These are phyloP conservation scores for Rotaria socialis DNA, from an alignment of 2,888 invertebrate genomes.

Conservation along the genomic window DNA sequence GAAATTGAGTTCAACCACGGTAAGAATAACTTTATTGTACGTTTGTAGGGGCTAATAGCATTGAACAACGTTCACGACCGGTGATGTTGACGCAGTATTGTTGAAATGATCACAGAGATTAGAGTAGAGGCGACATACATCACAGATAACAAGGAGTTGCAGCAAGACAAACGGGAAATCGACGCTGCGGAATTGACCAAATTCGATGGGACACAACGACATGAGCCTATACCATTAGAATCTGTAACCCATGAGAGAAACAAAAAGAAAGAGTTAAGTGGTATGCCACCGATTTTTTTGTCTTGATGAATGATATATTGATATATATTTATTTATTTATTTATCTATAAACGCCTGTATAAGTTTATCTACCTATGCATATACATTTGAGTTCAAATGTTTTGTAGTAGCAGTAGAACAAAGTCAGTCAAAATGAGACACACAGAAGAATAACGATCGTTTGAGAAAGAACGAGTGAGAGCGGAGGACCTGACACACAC, in stretches of 20 bases:
- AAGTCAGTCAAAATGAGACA: not conserved
- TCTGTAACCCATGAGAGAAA: not conserved
- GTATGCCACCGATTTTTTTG: not conserved
- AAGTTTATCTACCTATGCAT: not conserved
- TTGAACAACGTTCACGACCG: not conserved
- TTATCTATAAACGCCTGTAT: too few species aligned
- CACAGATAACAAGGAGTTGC: not conserved
- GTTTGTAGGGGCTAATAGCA: not conserved
- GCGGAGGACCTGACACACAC: not conserved
- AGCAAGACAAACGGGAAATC: not conserved
- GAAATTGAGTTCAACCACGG: not conserved
- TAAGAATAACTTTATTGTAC: not conserved
- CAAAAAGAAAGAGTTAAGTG: not conserved
- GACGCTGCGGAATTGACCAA: not conserved
- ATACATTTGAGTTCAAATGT: not conserved
- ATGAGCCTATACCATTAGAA: not conserved
- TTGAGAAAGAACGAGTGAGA: constrained; percentile 3
- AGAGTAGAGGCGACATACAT: not conserved
- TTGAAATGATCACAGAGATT: not conserved
- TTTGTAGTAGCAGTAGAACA: not conserved
- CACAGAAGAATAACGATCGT: not conserved
- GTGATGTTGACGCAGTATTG: not conserved
- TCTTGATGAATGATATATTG: not conserved
- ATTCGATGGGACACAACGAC: not conserved
- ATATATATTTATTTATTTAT: too few species aligned